These are phyloP conservation scores for Pangasianodon hypophthalmus DNA, from an alignment of 2,113 vertebrate species.

Conservation along the genomic window DNA sequence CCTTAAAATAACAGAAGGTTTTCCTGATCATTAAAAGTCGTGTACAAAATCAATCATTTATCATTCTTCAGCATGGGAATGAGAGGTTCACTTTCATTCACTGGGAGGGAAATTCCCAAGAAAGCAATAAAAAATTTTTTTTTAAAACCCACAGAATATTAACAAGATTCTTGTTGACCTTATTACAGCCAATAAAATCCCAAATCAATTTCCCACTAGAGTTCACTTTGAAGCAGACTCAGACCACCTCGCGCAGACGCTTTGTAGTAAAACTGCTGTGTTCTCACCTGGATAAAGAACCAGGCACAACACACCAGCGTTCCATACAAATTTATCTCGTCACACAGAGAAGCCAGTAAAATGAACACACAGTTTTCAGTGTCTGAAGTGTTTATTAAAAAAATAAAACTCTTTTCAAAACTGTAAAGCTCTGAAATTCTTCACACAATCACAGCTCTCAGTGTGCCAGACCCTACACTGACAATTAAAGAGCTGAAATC, in stretches of 20 bases:
- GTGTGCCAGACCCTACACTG: not conserved
- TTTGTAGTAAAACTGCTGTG: too few relatives aligned
- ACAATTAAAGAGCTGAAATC: not conserved
- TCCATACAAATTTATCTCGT: not conserved
- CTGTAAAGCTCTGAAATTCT: not conserved
- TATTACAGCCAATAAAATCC: not conserved
- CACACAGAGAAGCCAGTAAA: not conserved
- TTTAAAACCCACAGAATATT: not conserved
- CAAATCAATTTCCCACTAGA: not conserved
- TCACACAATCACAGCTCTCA: not conserved
- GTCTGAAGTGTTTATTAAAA: slow-evolving; percentile 4
- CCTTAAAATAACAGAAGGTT: not conserved
- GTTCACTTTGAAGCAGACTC: too few relatives aligned
- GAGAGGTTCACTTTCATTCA: not conserved
- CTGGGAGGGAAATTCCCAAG: not conserved
- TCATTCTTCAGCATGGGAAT: too few relatives aligned
- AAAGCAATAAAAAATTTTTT: not conserved
- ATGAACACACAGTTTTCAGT: not conserved
- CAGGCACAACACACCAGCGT: not conserved
- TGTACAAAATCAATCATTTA: not conserved
- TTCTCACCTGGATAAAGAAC: not conserved
- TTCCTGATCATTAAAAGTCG: not conserved
- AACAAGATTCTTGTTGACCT: not conserved
- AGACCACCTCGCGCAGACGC: too few relatives aligned
- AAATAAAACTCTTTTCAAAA: not conserved